phyloP scores from a whole-genome alignment of 2,797 vertebrate genomes.

The Toxotes lorentzi region DNA sequence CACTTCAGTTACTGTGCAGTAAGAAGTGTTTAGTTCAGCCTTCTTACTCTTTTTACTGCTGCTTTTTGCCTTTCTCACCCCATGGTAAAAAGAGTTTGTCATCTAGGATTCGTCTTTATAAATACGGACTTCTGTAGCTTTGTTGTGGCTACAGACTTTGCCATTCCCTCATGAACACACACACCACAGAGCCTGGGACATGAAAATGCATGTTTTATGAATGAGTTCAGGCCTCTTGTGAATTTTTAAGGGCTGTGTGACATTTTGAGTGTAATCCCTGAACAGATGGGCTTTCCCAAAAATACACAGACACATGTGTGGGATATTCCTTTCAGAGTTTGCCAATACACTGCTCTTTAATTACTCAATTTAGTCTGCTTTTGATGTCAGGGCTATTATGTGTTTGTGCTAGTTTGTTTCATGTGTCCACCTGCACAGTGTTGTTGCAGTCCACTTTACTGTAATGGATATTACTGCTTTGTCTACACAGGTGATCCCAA shows the following conservation, averaged over 20 bases:
- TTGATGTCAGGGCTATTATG: conserved; percentile 71
- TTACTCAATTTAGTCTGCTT: conserved; percentile 72
- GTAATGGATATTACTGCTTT: conserved; percentile 44
- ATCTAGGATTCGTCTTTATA: conserved; percentile 42
- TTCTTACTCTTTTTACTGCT: conserved; percentile 25
- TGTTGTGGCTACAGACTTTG: conserved; percentile 70
- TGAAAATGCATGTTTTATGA: conserved; percentile 83
- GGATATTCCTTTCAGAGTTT: conserved; percentile 75
- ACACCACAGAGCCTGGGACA: conserved; percentile 60
- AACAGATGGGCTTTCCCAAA: conserved; percentile 83
- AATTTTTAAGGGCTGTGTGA: conserved; percentile 70
- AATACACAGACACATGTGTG: conserved; percentile 74
- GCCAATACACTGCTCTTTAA: conserved; percentile 78
- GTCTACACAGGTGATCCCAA: conserved; percentile 93
- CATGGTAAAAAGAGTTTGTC: conserved; percentile 28
- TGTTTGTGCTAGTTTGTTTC: conserved; percentile 65
- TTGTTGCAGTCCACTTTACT: conserved; percentile 40
- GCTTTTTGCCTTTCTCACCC: conserved; percentile 33
- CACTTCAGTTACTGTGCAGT: conserved; percentile 5
- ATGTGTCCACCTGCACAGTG: conserved; percentile 74
- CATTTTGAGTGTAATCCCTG: conserved; percentile 73
- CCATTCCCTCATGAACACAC: conserved; percentile 44
- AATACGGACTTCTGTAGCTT: conserved; percentile 60
- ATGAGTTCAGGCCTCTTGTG: conserved; percentile 75
- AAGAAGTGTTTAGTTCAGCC: conserved; percentile 1